Evolutionary conservation across 2,888 invertebrate genomes (phyloP).

Genomic region (Pristionchus maxplancki): DNA sequence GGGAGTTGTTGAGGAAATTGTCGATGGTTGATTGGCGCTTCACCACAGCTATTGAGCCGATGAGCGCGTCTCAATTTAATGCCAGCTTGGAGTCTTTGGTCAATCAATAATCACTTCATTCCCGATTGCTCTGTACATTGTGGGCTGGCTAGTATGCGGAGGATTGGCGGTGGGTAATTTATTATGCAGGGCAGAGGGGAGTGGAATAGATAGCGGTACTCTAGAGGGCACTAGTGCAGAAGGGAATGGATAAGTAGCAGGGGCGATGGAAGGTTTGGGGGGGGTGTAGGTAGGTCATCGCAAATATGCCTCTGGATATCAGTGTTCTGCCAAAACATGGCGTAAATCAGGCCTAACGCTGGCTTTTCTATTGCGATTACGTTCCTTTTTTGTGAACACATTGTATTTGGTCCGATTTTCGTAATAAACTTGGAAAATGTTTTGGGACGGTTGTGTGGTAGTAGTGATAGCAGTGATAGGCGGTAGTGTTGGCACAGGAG

Average conservation of each 20-base stretch:
- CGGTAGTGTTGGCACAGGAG: neutral
- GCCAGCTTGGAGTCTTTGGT: neutral
- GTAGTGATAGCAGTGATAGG: neutral
- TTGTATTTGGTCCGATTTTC: too few species aligned
- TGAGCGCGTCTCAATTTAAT: too few species aligned
- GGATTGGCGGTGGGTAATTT: slow-evolving; percentile 10
- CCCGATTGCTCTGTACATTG: too few species aligned
- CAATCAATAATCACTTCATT: neutral
- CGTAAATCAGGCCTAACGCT: neutral
- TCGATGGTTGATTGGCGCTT: too few species aligned
- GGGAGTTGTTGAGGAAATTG: too few species aligned
- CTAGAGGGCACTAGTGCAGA: neutral
- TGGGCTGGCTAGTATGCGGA: neutral
- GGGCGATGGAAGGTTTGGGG: neutral
- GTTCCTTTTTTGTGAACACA: too few species aligned
- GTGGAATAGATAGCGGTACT: neutral
- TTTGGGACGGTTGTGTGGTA: neutral
- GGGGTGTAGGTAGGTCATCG: slow-evolving; percentile 12
- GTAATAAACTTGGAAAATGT: neutral
- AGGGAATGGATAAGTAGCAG: slow-evolving; percentile 5
- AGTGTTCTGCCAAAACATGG: too few species aligned
- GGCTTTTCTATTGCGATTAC: too few species aligned
- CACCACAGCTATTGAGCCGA: too few species aligned
- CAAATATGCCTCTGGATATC: too few species aligned
- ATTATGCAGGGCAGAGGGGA: neutral